Evolutionary conservation across 2,113 vertebrate genomes (phyloP).

Genomic region (Nettapus auritus): DNA sequence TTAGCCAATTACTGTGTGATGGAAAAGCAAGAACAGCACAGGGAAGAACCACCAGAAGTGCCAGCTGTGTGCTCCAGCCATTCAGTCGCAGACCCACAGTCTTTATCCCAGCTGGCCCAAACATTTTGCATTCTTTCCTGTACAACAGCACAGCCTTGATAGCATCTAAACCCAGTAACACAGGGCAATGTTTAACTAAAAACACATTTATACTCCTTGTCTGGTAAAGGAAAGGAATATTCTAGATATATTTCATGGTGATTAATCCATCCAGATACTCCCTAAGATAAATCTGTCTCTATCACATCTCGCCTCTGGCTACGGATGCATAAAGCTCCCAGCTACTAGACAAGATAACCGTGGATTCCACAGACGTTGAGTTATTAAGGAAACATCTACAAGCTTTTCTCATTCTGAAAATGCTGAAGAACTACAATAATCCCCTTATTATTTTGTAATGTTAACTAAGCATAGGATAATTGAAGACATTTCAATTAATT

Average conservation of each 20-base stretch:
- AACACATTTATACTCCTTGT: neutral
- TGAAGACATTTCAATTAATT: neutral
- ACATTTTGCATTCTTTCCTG: neutral
- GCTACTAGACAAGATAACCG: neutral
- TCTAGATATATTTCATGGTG: neutral
- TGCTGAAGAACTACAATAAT: neutral
- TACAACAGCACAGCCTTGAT: accelerated
- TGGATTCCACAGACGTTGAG: neutral
- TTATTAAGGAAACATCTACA: neutral
- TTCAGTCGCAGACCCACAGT: neutral
- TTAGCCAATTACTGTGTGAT: neutral
- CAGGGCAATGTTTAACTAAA: neutral
- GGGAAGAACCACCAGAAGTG: neutral
- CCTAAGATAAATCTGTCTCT: neutral
- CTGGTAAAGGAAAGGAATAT: neutral
- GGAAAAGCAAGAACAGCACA: neutral
- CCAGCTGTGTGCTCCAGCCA: neutral
- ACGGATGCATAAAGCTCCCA: neutral
- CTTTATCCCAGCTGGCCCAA: neutral
- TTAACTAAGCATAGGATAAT: neutral
- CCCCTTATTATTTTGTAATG: neutral
- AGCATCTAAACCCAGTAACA: neutral
- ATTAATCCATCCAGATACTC: neutral
- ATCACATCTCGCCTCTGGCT: neutral
- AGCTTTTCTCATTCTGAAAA: neutral